Base-by-base conservation (phyloP, 2,888 invertebrate species). In the Philereme transversata region DNA sequence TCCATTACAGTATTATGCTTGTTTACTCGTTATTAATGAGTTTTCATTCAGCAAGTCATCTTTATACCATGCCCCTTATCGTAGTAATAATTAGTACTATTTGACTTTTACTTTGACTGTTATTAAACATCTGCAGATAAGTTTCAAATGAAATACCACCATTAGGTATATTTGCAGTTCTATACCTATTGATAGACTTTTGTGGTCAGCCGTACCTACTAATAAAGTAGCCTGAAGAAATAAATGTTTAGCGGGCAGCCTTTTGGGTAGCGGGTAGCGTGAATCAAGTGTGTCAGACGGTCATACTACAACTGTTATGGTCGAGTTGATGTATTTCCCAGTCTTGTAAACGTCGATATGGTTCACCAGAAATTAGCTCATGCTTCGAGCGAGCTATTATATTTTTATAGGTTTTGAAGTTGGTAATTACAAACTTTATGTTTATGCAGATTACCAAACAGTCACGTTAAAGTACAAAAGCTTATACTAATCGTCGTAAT, bases 301-400 rank as follows among this genome's bases (percentile, higher is more conserved):
- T 59, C 57, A 62, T 44, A 56, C 62, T 53, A 57, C 60, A 54
- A 61, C 50, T 48, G 54, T 57, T 58, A 60, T 58, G 57, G 59
- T 58, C 51, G 50, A 51, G 63, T 63, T 67, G 59, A 67, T 67
- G 62, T 62, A 59, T 62, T 69, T 64, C 54, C 60, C 48, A 64
- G 60, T 53, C 53, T 64, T 64, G 59, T 65, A 53, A 57, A 56
- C 22, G 59, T 63, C 59, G 48, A 52, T 62, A 62, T 55, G 40
- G 55, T 49, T 56, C 51, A 48, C 48, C 40, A 52, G 55, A 63
- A 63, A 63, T 51, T 50, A 52, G 51, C 48, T 46, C 48, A 51
- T 45, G 57, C 52, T 46, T 50, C 22, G 46, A 7, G 35, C 22
- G 46, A 7, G 22, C 47, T 45, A 35, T 44, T 52, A 47, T 49